Evolutionary conservation across 2,888 invertebrate species (phyloP), one percentile per base, ranked within the genome.

Genomic region (Hydroisotoma schaefferi): DNA sequence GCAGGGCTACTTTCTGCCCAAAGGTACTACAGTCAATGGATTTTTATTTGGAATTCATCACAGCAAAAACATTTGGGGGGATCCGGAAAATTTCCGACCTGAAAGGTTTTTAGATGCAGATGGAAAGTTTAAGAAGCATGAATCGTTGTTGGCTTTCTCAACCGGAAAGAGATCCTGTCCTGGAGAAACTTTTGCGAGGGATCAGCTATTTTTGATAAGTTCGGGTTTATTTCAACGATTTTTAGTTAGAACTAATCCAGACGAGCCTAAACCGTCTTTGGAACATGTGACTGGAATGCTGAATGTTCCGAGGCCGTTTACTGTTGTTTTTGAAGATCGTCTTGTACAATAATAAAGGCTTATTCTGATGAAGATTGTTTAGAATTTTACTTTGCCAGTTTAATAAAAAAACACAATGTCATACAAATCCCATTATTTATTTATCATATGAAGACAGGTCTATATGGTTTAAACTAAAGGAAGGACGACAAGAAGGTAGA

Each of bases 61-160:
- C 10, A 67, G 68, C 33, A 55, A 56, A 2, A 29, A 23, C 2
- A 44, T 63, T 25, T 70, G 67, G 66, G 57, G 27, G n/a, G 62
- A 67, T 37, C 66, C 66, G 0, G 57, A 65, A 10, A 29, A 40
- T 8, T 70, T 70, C 18, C 59, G 61, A 2, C 68, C 70, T 1
- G 65, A 65, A 37, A 18, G 70, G 18, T 68, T 67, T 43, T n/a
- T 68, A 1, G 43, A 12, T 20, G 29, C 37, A 2, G 59, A 63
- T 18, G 55, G 57, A 18, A 63, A 59, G n/a, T 22, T 37, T 1
- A 55, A 54, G 37, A 59, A 56, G 38, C 59, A 33, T 52, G 63
- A 63, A 22, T 27, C 56, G 20, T 6, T 57, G 5, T 27, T 59
- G 10, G 28, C 59, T 1, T 59, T 59, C 38, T 53, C 53, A 1